Base-by-base conservation (phyloP, 1,140 invertebrate species). In the Drosophila nigrodunni region DNA sequence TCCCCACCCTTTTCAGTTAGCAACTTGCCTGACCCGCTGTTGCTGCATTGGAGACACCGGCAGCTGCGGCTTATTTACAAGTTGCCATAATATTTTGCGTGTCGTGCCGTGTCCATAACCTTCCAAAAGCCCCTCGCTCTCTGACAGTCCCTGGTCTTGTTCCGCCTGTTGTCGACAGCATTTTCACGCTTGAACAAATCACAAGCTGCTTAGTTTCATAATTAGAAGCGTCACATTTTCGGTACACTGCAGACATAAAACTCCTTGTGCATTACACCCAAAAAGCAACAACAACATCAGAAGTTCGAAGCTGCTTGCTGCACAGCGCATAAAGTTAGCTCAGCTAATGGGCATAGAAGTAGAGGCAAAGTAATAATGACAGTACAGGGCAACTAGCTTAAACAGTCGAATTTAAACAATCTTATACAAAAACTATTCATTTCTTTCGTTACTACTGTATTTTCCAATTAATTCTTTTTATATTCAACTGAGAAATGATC, bases 191-290 rank as follows among this genome's bases (percentile, higher is more conserved):
- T 81, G 78, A 89, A 89, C 86, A 90, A 89, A 89, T 89, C 86
- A 89, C 86, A 89, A 89, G 85, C 85, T 89, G 85, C 85, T 89
- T 89, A 89, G 85, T 89, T 89, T 90, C 86, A 90, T 89, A 89
- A 89, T 89, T 89, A 89, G 86, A 88, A 89, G 85, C 83, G 83
- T 88, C 85, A 88, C 83, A 88, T 89, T 88, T 89, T 89, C 77
- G 67, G 68, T 50, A 69, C 76, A 70, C 72, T 82, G 65, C 77
- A 64, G 79, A 52, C 80, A 87, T 60, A 49, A 69, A 79, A 74
- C 82, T 83, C 83, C 69, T 72, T 87, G 77, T 87, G 85, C 83
- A 87, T 88, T 87, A 87, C 82, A 85, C 72, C 69, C 73, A 75
- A 88, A 82, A 41, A 59, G 44, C 74, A 60, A 18, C 60, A 71